phyloP scores from a whole-genome alignment of 2,797 vertebrate genomes.

The Brachyrhaphis roseni region DNA sequence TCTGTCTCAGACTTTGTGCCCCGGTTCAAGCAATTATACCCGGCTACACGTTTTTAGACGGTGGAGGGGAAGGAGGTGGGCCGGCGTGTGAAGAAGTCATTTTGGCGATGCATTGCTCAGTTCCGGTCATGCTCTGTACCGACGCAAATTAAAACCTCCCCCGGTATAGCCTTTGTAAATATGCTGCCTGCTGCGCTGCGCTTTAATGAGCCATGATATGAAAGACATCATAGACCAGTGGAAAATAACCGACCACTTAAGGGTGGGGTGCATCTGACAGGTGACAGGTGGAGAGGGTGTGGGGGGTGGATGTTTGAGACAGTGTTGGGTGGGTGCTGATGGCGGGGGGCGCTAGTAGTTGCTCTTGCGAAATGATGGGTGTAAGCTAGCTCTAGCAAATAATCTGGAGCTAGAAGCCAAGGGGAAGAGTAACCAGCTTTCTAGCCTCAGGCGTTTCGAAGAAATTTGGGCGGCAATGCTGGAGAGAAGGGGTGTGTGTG shows the following conservation, averaged over 20 bases:
- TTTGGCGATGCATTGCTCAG: conserved; percentile 83
- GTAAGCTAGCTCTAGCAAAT: conserved; percentile 69
- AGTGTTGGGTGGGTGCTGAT: conserved; percentile 38
- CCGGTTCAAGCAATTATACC: conserved; percentile 82
- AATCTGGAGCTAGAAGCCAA: conserved; percentile 74
- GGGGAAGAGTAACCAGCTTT: conserved; percentile 75
- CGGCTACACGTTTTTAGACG: conserved; percentile 76
- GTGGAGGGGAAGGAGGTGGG: conserved; percentile 45
- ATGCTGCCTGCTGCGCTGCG: conserved; percentile 79
- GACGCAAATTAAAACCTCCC: conserved; percentile 84
- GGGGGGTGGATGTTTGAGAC: conserved; percentile 57
- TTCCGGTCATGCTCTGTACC: conserved; percentile 86
- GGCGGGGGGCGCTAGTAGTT: conserved; percentile 6
- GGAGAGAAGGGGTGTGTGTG: conserved; percentile 25
- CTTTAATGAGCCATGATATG: conserved; percentile 90
- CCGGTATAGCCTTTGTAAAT: conserved; percentile 84
- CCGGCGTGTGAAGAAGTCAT: conserved; percentile 81
- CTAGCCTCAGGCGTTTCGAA: conserved; percentile 79
- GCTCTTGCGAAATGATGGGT: conserved; percentile 55
- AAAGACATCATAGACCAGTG: conserved; percentile 83
- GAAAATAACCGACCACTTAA: conserved; percentile 84
- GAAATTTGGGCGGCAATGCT: conserved; percentile 64
- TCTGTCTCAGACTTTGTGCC: conserved; percentile 79
- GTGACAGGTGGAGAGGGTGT: conserved; percentile 76
- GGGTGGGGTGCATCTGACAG: conserved; percentile 80